Conservation (phyloP, 2,113 vertebrate genomes). For the Nicator chloris region DNA sequence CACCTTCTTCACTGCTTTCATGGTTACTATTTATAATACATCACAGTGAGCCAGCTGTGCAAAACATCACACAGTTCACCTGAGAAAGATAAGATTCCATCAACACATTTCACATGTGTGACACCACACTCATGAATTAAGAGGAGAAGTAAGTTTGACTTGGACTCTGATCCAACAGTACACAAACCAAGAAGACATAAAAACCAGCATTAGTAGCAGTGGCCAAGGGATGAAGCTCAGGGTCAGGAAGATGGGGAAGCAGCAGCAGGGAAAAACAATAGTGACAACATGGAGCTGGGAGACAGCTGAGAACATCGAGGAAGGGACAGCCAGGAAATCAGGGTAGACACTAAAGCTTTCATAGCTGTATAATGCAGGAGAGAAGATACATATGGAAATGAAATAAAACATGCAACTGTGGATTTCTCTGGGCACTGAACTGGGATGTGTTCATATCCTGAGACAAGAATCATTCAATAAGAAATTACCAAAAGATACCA, state of each 20-base stretch:
- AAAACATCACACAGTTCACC: constrained; percentile 16
- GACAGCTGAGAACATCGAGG: background rate
- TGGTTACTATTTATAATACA: background rate
- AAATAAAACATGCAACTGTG: background rate
- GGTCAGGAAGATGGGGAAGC: background rate
- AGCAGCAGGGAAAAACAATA: background rate
- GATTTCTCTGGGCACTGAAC: background rate
- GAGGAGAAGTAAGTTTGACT: background rate
- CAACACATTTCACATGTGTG: background rate
- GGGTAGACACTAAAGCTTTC: background rate
- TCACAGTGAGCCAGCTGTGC: background rate
- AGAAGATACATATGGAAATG: background rate
- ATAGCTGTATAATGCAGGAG: background rate
- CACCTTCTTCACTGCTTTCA: background rate
- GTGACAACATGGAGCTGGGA: background rate
- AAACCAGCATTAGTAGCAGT: background rate
- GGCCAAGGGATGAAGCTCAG: background rate
- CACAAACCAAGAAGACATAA: background rate
- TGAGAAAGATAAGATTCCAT: constrained; percentile 1
- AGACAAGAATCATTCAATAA: background rate
- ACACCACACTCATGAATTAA: background rate
- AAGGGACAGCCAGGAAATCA: background rate
- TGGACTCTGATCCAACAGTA: background rate
- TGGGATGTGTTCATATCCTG: background rate
- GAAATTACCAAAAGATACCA: background rate